Evolutionary conservation across 1,140 invertebrate genomes (phyloP), one percentile per base, ranked within the genome.

Genomic region (Harpegnathos saltator): DNA sequence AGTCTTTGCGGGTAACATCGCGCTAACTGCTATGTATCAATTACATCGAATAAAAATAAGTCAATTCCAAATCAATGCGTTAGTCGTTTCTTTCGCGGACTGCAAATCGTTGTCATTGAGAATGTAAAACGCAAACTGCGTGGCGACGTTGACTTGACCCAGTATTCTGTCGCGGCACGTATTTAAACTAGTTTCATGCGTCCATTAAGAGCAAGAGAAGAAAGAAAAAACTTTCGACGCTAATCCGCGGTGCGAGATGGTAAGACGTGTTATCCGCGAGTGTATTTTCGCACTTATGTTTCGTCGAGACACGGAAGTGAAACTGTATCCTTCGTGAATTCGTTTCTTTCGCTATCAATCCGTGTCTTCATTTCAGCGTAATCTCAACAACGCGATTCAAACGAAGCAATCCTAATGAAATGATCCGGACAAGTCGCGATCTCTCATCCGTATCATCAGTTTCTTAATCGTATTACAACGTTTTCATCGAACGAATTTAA

Each of bases 101-200:
- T 82, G 72, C 85, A 48, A 83, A 87, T 86, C 85, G 83, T 86
- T 71, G 54, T 84, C 54, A 52, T 29, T 44, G 73, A 85, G 84
- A 65, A 71, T 84, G 62, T 80, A 85, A 85, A 71, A 50, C 66
- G 80, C 29, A 33, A 71, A 56, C 38, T 44, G 38, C 38, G 52
- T 56, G 26, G 71, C 19, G 22, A n/a, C 26, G 38, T 48, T 63
- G 81, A 52, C 66, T 48, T 63, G 81, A 52, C 66, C 85, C 44
- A 83, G 80, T 87, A 83, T 87, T 68, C 80, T n/a, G 3, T 9
- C 38, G 38, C 38, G 38, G 65, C 29, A 69, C 19, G 44, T 29
- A 19, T 56, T n/a, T 44, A 71, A 80, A 80, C 75, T 71, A 80
- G 75, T 80, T 80, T 69, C 44, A 58, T 69, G 9, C 33, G 15